Percentiles rank a stretch among this genome's conserved stretches.
phyloP scores from a whole-genome alignment of 53 echinoderm and acorn worm species.

The Antedon mediterranea region DNA sequence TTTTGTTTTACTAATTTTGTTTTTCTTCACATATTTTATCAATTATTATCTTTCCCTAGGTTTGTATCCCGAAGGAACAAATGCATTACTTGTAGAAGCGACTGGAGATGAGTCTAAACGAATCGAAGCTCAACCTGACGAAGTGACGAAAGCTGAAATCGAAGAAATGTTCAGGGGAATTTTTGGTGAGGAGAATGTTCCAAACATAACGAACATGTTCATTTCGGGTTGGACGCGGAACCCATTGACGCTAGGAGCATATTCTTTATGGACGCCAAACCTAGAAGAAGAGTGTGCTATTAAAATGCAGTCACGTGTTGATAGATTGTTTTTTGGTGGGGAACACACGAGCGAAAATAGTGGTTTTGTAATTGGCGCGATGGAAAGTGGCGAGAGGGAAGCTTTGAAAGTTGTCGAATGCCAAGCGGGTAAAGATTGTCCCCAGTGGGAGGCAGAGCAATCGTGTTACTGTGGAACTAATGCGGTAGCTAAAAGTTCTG shows the following conservation, averaged over 20 bases:
- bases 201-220: slow-evolving; percentile 5
- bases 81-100: slow-evolving; percentile 15
- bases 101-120: slow-evolving; percentile 29
- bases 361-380: slow-evolving; percentile 20
- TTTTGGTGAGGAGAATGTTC: slow-evolving; percentile 15
- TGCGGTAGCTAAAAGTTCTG: background rate
- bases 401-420: slow-evolving; percentile 24
- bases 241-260: slow-evolving; percentile 30
- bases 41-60: slow-evolving; percentile 2
- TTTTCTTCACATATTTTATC: too few relatives aligned
- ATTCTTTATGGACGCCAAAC: slow-evolving; percentile 15
- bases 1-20: too few relatives aligned
- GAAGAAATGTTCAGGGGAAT: slow-evolving; percentile 19
- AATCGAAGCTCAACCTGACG: slow-evolving; percentile 17
- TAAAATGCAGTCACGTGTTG: slow-evolving; percentile 20
- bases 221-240: slow-evolving; percentile 22
- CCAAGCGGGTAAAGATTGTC: background rate
- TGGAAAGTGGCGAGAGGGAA: slow-evolving; percentile 24
- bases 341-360: slow-evolving; percentile 17
- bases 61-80: slow-evolving; percentile 14
- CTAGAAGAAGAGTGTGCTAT: slow-evolving; percentile 2
- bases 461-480: background rate
- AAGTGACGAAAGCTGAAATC: slow-evolving; percentile 21
- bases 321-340: slow-evolving; percentile 29
- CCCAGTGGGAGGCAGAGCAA: background rate